Evolutionary conservation across 53 echinoderm and acorn worm species (phyloP), one percentile per base, ranked within the genome.

Genomic region (Luidia sarsii): DNA sequence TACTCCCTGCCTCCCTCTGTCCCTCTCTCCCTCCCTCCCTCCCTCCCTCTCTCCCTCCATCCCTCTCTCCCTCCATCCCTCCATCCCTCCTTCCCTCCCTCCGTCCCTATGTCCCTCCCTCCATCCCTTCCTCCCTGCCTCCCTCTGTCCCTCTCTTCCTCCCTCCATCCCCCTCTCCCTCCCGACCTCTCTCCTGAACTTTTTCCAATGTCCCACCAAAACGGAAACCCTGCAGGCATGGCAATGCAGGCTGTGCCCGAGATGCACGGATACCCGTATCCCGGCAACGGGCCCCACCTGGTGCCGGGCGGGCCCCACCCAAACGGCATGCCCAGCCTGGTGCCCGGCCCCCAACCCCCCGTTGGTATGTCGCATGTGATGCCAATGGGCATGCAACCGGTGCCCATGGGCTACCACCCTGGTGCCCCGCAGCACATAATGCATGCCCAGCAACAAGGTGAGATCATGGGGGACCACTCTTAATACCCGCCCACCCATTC

Each of bases 371-470:
- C 70, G 53, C 85, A 79, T 27, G 85, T 65, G 29, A 84, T 62
- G 87, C 88, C 43, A 80, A 92, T 68, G 85, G 80, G 82, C 74
- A 84, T 84, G 84, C 71, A 56, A 39, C 45, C 27, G 45, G 32
- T 46, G n/a, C 60, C 60, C 18, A 45, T 77, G 60, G 77, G 77
- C 23, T 77, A 77, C 48, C 72, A 72, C 19, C 67, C 46, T 20
- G 67, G 67, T 45, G 41, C 77, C 62, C 77, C 39, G 33, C 77
- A 77, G 77, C 77, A 77, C 61, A 61, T 77, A 28, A 77, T 77
- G 77, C 77, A 77, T 61, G 61, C 48, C 59, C 77, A 60, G 77
- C 61, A 28, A 60, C 45, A 50, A 77, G 77, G 77, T 77, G 77
- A 77, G 77, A 77, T n/a, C n/a, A n/a, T n/a, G n/a, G n/a, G n/a